These are phyloP conservation scores for Cryptus armator DNA, from an alignment of 2,888 invertebrate genomes.

Conservation along the genomic window DNA sequence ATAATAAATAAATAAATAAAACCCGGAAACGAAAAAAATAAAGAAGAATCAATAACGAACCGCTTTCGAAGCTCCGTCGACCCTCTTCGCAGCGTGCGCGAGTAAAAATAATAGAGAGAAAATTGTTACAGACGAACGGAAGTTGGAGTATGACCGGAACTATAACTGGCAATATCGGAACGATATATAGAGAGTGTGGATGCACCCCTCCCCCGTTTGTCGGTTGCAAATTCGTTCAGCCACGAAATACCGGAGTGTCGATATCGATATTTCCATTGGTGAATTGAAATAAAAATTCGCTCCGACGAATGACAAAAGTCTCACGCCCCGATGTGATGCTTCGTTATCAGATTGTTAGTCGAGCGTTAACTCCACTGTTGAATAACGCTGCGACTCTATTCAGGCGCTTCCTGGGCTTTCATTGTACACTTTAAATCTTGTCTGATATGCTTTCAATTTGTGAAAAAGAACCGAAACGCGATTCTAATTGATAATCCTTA, in stretches of 20 bases:
- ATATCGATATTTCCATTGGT: slow-evolving; percentile 60
- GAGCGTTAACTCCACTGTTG: slow-evolving; percentile 46
- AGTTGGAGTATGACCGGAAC: slow-evolving; percentile 59
- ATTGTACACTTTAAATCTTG: background rate
- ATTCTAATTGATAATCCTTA: background rate
- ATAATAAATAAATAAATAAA: background rate
- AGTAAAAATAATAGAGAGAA: slow-evolving; percentile 44
- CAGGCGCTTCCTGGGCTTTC: background rate
- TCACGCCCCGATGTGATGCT: slow-evolving; percentile 51
- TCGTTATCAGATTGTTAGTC: slow-evolving; percentile 58
- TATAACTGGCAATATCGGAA: slow-evolving; percentile 56
- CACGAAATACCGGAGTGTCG: slow-evolving; percentile 58
- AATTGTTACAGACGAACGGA: slow-evolving; percentile 59
- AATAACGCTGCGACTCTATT: background rate
- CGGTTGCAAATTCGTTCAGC: slow-evolving; percentile 44
- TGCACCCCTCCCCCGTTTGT: background rate
- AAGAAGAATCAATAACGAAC: slow-evolving; percentile 39
- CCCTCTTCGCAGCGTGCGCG: slow-evolving; percentile 19
- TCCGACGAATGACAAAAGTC: slow-evolving; percentile 61
- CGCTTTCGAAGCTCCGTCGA: slow-evolving; percentile 21
- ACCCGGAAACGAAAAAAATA: background rate
- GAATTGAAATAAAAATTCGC: slow-evolving; percentile 59
- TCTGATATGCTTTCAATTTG: background rate
- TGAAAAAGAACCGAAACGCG: background rate
- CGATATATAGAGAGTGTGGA: background rate